phyloP scores from a whole-genome alignment of 1,140 invertebrate species.

The Drosophila sulfurigaster region DNA sequence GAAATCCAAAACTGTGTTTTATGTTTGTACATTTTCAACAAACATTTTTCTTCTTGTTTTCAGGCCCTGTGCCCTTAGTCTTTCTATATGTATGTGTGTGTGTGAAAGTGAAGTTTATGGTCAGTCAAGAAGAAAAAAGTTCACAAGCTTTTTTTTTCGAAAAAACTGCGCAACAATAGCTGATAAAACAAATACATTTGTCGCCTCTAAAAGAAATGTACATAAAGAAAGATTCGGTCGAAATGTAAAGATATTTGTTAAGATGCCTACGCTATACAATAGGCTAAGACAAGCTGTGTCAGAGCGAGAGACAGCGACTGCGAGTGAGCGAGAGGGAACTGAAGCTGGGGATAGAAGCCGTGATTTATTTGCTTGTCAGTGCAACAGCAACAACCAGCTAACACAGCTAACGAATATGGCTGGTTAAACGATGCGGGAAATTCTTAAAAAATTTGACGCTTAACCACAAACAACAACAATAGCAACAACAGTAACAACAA shows the following conservation, averaged over 20 bases:
- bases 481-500: constrained; percentile 32
- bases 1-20: constrained; percentile 71
- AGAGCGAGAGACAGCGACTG: constrained; percentile 8
- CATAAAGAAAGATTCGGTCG: constrained; percentile 60
- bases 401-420: constrained; percentile 62
- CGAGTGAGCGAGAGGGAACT: constrained; percentile 15
- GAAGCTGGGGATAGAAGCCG: constrained; percentile 30
- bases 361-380: constrained; percentile 81
- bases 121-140: constrained; percentile 69
- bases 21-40: constrained; percentile 77
- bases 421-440: constrained; percentile 80
- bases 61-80: background rate
- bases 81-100: background rate
- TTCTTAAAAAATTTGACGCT: constrained; percentile 70
- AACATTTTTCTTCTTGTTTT: constrained; percentile 71
- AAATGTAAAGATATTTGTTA: constrained; percentile 71
- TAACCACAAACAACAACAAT: constrained; percentile 51
- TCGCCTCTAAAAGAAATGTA: constrained; percentile 67
- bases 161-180: constrained; percentile 76
- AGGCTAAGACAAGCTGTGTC: constrained; percentile 2
- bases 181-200: constrained; percentile 83
- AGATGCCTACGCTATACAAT: constrained; percentile 71
- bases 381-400: constrained; percentile 60
- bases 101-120: constrained; percentile 59
- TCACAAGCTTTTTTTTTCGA: constrained; percentile 61